Evolutionary conservation across 2,113 vertebrate species (phyloP).

Genomic region (Ceyx cyanopectus): DNA sequence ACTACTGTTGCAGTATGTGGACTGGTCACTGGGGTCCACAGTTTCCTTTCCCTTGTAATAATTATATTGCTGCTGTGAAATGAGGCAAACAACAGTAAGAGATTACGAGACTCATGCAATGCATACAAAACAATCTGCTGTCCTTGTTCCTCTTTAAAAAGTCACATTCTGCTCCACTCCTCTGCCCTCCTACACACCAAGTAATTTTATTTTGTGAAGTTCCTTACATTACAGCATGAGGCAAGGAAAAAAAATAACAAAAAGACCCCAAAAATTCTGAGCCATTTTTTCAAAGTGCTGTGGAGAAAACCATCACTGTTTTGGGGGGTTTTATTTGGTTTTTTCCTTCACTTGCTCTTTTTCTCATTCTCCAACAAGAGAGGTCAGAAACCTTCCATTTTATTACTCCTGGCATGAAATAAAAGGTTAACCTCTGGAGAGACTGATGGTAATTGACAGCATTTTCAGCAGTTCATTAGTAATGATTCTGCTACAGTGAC

Average conservation of each 20-base stretch:
- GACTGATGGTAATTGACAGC: constrained; percentile 6
- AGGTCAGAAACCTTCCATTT: neutral
- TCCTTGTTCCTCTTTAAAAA: constrained; percentile 51
- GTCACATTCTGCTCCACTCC: constrained; percentile 59
- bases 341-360: neutral
- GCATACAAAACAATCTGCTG: neutral
- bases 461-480: constrained; percentile 12
- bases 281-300: neutral
- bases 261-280: neutral
- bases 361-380: neutral
- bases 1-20: neutral
- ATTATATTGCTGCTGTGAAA: neutral
- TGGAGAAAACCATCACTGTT: neutral
- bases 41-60: neutral
- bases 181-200: constrained; percentile 1
- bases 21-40: neutral
- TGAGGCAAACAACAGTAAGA: neutral
- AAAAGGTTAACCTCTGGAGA: constrained; percentile 16
- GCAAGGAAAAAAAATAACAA: neutral
- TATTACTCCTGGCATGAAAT: constrained; percentile 8
- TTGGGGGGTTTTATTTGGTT: constrained; percentile 27
- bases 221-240: neutral
- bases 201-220: constrained; percentile 42
- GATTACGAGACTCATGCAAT: neutral
- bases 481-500: neutral